Percentiles rank a stretch among this genome's conserved stretches.
Conservation (phyloP, 2,113 vertebrate genomes). For the Myodes glareolus region DNA sequence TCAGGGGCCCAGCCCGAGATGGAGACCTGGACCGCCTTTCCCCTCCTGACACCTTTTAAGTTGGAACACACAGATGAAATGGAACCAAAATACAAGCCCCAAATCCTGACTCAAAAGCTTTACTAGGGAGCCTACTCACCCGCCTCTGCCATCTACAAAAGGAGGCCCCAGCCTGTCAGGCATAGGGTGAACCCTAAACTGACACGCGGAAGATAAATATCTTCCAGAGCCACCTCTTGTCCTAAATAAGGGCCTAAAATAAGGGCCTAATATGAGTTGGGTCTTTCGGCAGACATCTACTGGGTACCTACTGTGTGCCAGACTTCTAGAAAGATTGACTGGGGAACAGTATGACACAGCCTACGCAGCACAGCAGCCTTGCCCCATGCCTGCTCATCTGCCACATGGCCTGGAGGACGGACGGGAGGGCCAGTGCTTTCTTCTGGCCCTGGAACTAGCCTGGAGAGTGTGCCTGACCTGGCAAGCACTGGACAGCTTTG, state of each 20-base stretch:
- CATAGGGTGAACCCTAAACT: background rate
- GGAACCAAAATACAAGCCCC: background rate
- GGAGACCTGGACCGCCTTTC: background rate
- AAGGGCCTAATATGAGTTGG: background rate
- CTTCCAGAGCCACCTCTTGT: too few relatives aligned
- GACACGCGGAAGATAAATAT: too few relatives aligned
- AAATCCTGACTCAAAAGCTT: background rate
- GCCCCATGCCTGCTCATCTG: accelerated
- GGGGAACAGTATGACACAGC: background rate
- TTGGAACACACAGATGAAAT: background rate
- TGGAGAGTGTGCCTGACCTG: background rate
- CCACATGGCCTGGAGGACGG: background rate
- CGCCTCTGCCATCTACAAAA: background rate
- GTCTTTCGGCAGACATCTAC: background rate
- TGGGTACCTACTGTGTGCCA: background rate
- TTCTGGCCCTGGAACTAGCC: background rate
- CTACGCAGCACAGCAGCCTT: background rate
- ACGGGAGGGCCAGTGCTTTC: background rate
- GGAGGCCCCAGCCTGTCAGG: background rate
- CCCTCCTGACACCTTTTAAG: accelerated
- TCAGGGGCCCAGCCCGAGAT: accelerated
- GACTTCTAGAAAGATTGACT: background rate
- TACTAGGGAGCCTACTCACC: too few relatives aligned
- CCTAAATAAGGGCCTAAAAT: background rate
- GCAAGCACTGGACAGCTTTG: background rate